Evolutionary conservation across 2,888 invertebrate species (phyloP).

Genomic region (Caenorhabditis sp.): DNA sequence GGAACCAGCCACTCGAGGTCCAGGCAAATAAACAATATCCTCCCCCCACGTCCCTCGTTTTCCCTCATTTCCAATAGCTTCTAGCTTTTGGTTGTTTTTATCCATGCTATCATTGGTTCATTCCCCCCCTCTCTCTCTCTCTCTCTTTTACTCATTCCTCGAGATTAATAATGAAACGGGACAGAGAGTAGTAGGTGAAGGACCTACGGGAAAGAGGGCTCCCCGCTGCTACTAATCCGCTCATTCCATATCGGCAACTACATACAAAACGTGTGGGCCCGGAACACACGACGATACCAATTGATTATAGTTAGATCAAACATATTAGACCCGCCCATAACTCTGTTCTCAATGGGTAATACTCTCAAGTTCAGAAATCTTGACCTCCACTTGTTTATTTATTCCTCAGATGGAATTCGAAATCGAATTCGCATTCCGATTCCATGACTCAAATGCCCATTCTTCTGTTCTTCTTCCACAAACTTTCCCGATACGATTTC

Average conservation of each 20-base stretch:
- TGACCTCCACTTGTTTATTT: not conserved
- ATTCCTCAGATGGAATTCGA: not conserved
- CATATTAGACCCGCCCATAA: no score
- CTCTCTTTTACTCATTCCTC: not conserved
- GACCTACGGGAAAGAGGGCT: not conserved
- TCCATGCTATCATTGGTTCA: not conserved
- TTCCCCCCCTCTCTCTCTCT: not conserved
- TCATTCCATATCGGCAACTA: constrained; percentile 24
- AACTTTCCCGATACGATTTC: constrained; percentile 39
- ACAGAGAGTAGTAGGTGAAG: not conserved
- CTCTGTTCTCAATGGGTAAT: no score
- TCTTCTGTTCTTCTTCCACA: not conserved
- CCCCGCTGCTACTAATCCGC: constrained; percentile 31
- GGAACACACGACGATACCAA: constrained; percentile 11
- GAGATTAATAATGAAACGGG: not conserved
- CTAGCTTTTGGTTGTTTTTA: constrained; percentile 4
- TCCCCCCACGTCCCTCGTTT: not conserved
- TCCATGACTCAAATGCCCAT: constrained; percentile 26
- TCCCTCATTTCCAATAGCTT: not conserved
- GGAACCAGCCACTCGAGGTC: constrained; percentile 33
- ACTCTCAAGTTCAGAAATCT: no score
- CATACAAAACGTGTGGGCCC: constrained; percentile 13
- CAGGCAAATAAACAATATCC: constrained; percentile 46
- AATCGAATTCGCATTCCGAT: constrained; percentile 4
- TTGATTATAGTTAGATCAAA: no score